Conservation (phyloP, 1,140 invertebrate genomes). For the Sogatella furcifera region DNA sequence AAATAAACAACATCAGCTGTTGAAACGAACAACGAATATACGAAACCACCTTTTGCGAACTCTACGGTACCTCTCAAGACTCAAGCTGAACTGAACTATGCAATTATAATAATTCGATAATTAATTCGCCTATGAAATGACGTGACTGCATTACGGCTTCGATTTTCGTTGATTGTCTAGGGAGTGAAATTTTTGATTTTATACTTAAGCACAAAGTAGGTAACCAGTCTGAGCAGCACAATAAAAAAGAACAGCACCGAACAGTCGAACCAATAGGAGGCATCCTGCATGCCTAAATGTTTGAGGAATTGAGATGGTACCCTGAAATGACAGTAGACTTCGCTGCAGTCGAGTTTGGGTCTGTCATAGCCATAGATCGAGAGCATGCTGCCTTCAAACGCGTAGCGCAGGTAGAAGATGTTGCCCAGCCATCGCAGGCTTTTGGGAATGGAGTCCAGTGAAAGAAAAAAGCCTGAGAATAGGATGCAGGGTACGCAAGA, state of each 20-base stretch:
- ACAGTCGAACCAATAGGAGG: conserved; percentile 69
- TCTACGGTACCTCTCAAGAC: no score
- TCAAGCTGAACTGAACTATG: no score
- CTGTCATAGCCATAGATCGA: conserved; percentile 70
- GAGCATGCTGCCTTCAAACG: conserved; percentile 67
- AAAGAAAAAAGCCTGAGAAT: conserved; percentile 86
- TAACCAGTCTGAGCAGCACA: conserved; percentile 65
- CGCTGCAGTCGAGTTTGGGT: conserved; percentile 52
- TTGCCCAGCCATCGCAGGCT: conserved; percentile 81
- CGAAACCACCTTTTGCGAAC: no score
- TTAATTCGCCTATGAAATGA: no score
- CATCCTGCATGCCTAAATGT: conserved; percentile 65
- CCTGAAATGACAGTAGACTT: conserved; percentile 66
- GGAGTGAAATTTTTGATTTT: conserved; percentile 42
- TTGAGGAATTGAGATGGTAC: conserved; percentile 63
- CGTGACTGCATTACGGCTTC: no score
- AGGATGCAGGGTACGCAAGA: conserved; percentile 53
- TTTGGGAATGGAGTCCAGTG: conserved; percentile 71
- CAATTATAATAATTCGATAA: no score
- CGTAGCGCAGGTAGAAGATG: conserved; percentile 78
- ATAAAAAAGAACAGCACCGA: conserved; percentile 69
- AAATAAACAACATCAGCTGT: no score
- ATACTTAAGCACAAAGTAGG: conserved; percentile 79
- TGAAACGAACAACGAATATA: no score
- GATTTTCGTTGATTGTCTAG: no score